Conservation (phyloP, 2,888 invertebrate species). For the Eilema caniola region DNA sequence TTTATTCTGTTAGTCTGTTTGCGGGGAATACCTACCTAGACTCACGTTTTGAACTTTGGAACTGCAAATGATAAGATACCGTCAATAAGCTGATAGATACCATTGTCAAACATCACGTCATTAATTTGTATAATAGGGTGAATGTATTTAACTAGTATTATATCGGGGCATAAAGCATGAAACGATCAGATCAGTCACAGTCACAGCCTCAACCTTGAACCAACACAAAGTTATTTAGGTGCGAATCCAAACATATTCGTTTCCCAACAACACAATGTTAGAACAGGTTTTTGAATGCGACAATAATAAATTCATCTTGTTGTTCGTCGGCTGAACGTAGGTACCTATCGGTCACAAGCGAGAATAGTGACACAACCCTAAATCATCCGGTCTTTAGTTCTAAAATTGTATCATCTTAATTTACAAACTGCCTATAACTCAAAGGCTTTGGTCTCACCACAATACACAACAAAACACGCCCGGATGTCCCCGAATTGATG, state of each 20-base stretch:
- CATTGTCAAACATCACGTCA: neutral
- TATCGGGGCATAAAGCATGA: conserved; percentile 39
- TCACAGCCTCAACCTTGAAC: conserved; percentile 39
- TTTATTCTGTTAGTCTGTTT: neutral
- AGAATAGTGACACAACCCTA: neutral
- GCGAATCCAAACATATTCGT: conserved; percentile 13
- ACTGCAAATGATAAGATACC: conserved; percentile 7
- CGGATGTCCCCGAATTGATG: too few species aligned
- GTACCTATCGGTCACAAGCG: neutral
- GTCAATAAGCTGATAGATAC: conserved; percentile 7
- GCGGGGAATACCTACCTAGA: neutral
- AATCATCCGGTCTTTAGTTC: neutral
- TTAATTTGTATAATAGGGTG: conserved; percentile 32
- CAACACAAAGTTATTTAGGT: conserved; percentile 17
- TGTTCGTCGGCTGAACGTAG: neutral
- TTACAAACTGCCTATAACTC: neutral
- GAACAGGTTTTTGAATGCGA: conserved; percentile 3
- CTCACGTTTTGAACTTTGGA: neutral
- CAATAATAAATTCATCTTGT: neutral
- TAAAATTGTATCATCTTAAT: neutral
- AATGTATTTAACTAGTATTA: conserved; percentile 33
- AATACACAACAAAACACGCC: too few species aligned
- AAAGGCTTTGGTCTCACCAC: too few species aligned
- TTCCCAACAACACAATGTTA: neutral
- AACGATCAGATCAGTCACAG: conserved; percentile 44